Conservation (phyloP, 2,797 vertebrate species). For the Enteromius anoplus region DNA sequence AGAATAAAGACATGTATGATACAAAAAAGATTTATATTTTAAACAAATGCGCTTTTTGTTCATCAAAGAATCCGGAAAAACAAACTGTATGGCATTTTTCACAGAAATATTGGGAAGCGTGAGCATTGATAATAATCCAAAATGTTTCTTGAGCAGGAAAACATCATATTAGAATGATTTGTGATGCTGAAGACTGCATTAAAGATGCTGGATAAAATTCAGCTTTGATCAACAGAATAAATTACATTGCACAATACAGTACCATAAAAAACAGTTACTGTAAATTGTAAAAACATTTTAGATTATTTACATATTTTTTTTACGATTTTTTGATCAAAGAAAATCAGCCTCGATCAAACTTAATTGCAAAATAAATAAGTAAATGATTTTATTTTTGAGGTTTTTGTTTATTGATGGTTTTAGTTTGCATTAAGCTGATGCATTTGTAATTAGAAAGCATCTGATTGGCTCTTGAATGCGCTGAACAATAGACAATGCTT, state of each 20-base stretch:
- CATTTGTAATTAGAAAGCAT: slow-evolving; percentile 26
- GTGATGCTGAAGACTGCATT: too few species aligned
- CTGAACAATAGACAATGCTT: slow-evolving; percentile 14
- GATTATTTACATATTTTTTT: background rate
- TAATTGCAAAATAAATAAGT: too few species aligned
- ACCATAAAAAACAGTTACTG: too few species aligned
- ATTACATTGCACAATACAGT: too few species aligned
- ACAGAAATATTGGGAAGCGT: too few species aligned
- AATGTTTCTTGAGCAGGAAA: background rate
- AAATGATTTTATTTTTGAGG: background rate
- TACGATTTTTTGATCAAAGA: background rate
- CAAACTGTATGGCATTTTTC: background rate
- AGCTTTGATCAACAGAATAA: background rate
- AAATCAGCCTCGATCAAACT: background rate
- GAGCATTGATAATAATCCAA: background rate
- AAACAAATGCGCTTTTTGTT: background rate
- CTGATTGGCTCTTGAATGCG: slow-evolving; percentile 7
- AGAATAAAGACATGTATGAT: background rate
- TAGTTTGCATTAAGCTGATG: slow-evolving; percentile 20
- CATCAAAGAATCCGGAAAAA: background rate
- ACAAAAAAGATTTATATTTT: background rate
- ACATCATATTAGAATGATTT: background rate
- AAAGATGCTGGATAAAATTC: background rate
- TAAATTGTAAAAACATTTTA: background rate
- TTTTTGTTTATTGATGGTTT: background rate